Evolutionary conservation across 2,888 invertebrate genomes (phyloP), one percentile per base, ranked within the genome.

Genomic region (Pristionchus entomophagus): DNA sequence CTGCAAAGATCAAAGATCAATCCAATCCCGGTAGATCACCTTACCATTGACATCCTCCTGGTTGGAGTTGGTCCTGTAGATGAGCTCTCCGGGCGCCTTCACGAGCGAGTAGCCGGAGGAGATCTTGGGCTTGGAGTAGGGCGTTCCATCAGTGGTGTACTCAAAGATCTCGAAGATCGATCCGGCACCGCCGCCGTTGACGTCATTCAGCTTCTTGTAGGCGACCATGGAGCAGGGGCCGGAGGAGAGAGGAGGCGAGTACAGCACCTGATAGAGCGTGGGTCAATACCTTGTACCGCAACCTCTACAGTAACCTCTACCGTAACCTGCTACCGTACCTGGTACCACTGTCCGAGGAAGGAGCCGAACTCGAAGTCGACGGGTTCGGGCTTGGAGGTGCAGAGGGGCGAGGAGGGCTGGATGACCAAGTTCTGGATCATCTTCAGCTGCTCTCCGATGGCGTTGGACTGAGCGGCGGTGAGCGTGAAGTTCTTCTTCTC

Each of bases 141-240:
- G 93, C 26, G 93, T 93, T 77, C 93, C 93, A 82, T 93, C 93
- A n/a, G 93, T 93, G 12, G 92, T 91, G 89, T 93, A 93, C 88
- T 93, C 93, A 87, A 93, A 93, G 62, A 92, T 91, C 81, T 93
- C 93, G 87, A 93, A 92, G 84, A 93, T 90, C 2, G 92, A 91
- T 56, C 92, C 92, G 41, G 88, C 87, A 51, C 88, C 93, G 38
- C 92, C 93, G 65, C 90, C 89, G 86, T 91, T 92, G 26, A 92
- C 90, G 86, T 93, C 92, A 35, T 89, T 89, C 84, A 93, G 86
- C 87, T 93, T 93, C 86, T 93, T 93, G 89, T 93, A 93, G 59
- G 92, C 90, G n/a, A 93, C 91, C 91, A 93, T 92, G 77, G 91
- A 91, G 91, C 93, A 93, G 32, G 93, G 92, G 56, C 92, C 92